Percentiles rank a stretch among this genome's conserved stretches.
Evolutionary conservation across 2,888 invertebrate genomes (phyloP).

Genomic region (Tridacna crocea): DNA sequence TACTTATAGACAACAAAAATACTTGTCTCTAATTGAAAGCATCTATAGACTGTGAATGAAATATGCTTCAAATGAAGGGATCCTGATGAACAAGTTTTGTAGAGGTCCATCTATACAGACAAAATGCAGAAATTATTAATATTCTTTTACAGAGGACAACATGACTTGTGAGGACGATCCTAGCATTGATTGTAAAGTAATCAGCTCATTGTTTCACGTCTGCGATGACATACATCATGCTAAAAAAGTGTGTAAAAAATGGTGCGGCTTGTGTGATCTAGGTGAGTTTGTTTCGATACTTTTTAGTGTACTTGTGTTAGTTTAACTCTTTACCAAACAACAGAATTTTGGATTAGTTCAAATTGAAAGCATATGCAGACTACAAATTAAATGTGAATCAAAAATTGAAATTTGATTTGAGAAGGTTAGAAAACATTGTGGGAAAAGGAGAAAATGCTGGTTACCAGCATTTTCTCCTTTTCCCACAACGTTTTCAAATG

Average conservation of each 20-base stretch:
- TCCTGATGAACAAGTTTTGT: too few species aligned
- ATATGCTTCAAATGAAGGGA: too few species aligned
- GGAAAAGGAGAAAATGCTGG: conserved; percentile 6
- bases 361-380: too few species aligned
- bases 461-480: conserved; percentile 6
- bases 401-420: too few species aligned
- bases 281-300: not conserved
- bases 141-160: conserved; percentile 2
- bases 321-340: too few species aligned
- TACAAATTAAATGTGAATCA: too few species aligned
- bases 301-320: too few species aligned
- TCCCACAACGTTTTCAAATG: conserved; percentile 14
- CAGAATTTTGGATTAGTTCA: too few species aligned
- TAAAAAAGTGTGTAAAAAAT: conserved; percentile 19
- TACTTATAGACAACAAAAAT: too few species aligned
- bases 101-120: not conserved
- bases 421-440: not conserved
- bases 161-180: not conserved
- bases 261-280: conserved; percentile 19
- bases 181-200: not conserved
- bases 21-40: too few species aligned
- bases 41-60: too few species aligned
- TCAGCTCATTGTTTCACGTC: conserved; percentile 10
- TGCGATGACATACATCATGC: conserved; percentile 14
- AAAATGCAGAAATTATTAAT: not conserved